Base-by-base conservation (phyloP, 2,888 invertebrate species). In the Chalcis sispes region DNA sequence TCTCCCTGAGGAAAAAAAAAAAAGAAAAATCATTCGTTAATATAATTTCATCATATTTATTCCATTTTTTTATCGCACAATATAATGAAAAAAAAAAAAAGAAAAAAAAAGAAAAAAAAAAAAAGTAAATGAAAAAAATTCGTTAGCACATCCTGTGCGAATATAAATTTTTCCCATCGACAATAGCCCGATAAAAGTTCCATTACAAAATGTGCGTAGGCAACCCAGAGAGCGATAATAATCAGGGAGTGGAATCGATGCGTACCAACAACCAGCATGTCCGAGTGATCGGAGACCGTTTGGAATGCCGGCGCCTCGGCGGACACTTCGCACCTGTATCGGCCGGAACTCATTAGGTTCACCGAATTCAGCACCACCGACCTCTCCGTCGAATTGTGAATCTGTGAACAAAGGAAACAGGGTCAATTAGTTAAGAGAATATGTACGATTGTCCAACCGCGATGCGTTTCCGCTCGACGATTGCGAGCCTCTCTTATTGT, bases 291-390 rank as follows among this genome's bases (percentile, higher is more conserved):
- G 56, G 93, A 93, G 77, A 94, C 94, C 23, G 94, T 94, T 83
- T 93, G 93, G 89, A 95, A 95, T 76, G 94, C 92, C 36, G 95
- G 94, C 78, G 94, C 91, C 87, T 95, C 94, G 40, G 93, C 95
- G 48, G 94, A 94, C 79, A 95, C 94, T 88, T 95, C 95, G 86
- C 94, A 95, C 79, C 94, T 91, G 89, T 94, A 94, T 77, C 93
- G 90, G 56, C 95, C 95, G 62, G 93, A 92, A 72, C 94, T 93
- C 88, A 92, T 91, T 83, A 94, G 89, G 80, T 92, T 92, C 75
- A 95, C 93, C 18, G 93, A 92, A 77, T 91, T 90, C 83, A 95
- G 89, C 80, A 92, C 91, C 76, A 94, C 93, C 81, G 91, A 90
- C 81, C 90, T 91, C 84, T 93, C 93, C 78, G 92, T 92, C 42